Evolutionary conservation across 1,140 invertebrate genomes (phyloP), one percentile per base, ranked within the genome.

Genomic region (Aphelinus atriplicis): DNA sequence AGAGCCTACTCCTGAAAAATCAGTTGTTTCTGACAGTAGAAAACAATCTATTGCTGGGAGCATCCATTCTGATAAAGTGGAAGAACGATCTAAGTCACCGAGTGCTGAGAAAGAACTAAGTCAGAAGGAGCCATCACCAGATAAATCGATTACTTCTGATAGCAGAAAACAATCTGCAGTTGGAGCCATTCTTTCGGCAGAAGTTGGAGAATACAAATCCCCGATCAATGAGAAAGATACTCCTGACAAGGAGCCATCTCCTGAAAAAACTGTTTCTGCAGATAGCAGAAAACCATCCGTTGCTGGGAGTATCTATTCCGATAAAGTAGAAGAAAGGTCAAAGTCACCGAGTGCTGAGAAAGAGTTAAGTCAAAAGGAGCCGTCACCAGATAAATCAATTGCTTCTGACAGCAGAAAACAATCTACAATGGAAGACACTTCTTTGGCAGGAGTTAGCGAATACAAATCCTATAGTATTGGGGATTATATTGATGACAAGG

Each of bases 341-440:
- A 76, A 53, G 77, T 77, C 77, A 9, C 50, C 77, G 9, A 79
- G 78, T 50, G 7, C 60, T 55, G 55, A 68, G 2, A 69, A 61
- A 55, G 66, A 69, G 9, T 5, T 6, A 4, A 2, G 2, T 7
- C n/a, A 51, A 10, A 47, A 67, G 1, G 61, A 65, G 51, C 3
- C 45, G 4, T 64, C 47, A 10, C 70, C 60, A 26, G 55, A 70
- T 26, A 51, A 50, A 7, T 43, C 51, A 50, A 7, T 43, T 2
- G 10, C 10, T 45, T 26, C 6, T 63, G 43, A 26, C 43, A 26
- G 26, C 26, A 26, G 26, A 26, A 65, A 66, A 66, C 42, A n/a
- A 26, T 1, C 3, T 51, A 58, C 67, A 5, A 53, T 67, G 3
- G 47, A 62, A 42, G 10, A 26, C 26, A 26, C 26, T 0, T 26